Evolutionary conservation across 2,113 vertebrate genomes (phyloP).

Genomic region (Turnix velox): DNA sequence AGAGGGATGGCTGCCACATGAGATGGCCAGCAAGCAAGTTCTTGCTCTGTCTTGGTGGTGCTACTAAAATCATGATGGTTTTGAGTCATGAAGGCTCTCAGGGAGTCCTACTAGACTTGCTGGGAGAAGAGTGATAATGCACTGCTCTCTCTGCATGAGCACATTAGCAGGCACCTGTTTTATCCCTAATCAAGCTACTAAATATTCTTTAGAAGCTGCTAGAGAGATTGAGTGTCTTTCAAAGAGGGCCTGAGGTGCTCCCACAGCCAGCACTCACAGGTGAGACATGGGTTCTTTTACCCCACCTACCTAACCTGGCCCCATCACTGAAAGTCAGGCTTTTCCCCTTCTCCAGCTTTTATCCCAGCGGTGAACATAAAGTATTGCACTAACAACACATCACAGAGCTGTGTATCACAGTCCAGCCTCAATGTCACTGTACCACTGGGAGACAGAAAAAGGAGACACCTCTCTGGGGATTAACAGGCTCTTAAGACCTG

Average conservation of each 20-base stretch:
- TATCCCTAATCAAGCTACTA: accelerated
- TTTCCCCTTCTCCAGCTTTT: neutral
- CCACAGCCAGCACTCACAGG: neutral
- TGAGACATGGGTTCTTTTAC: neutral
- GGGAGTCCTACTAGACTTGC: neutral
- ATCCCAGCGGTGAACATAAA: neutral
- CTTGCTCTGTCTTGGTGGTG: accelerated
- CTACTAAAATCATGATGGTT: neutral
- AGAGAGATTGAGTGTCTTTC: neutral
- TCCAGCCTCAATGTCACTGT: accelerated
- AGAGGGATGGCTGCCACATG: neutral
- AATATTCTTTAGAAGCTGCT: neutral
- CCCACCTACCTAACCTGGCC: neutral
- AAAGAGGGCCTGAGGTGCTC: neutral
- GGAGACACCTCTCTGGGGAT: neutral
- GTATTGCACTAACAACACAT: neutral
- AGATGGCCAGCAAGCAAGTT: neutral
- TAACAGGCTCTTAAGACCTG: neutral
- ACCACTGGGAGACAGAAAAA: neutral
- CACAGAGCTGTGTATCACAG: neutral
- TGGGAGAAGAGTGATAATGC: neutral
- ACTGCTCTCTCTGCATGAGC: neutral
- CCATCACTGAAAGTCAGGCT: neutral
- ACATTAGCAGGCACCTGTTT: accelerated
- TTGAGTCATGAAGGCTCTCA: accelerated